Evolutionary conservation across 2,888 invertebrate genomes (phyloP).

Genomic region (Hermodice carunculata): DNA sequence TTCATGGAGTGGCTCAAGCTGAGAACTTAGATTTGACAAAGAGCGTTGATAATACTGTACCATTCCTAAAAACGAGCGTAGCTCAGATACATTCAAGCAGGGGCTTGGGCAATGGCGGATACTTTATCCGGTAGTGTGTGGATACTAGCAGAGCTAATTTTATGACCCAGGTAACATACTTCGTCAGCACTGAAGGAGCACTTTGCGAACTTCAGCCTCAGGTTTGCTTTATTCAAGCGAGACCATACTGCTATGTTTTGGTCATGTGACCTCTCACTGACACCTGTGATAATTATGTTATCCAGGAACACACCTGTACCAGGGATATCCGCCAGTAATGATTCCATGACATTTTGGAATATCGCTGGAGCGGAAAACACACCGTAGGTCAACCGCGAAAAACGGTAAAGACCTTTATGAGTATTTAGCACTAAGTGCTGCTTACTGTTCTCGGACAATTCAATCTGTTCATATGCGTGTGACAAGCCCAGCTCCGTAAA

Average conservation of each 20-base stretch:
- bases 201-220: background rate
- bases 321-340: background rate
- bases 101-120: background rate
- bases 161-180: background rate
- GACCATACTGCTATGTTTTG: background rate
- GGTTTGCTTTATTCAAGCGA: background rate
- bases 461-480: conserved; percentile 7
- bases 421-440: conserved; percentile 4
- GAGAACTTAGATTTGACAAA: background rate
- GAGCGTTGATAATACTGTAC: background rate
- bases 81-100: background rate
- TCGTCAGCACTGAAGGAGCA: background rate
- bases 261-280: background rate
- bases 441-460: background rate
- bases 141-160: background rate
- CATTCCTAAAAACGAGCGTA: background rate
- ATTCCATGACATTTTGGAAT: conserved; percentile 2
- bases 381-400: conserved; percentile 1
- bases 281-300: conserved; percentile 2
- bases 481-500: background rate
- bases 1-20: background rate
- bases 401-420: background rate
- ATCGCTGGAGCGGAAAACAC: conserved; percentile 11
- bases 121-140: background rate
- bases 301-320: background rate